phyloP scores from a whole-genome alignment of 2,888 invertebrate species.

The Mythimna pallens region DNA sequence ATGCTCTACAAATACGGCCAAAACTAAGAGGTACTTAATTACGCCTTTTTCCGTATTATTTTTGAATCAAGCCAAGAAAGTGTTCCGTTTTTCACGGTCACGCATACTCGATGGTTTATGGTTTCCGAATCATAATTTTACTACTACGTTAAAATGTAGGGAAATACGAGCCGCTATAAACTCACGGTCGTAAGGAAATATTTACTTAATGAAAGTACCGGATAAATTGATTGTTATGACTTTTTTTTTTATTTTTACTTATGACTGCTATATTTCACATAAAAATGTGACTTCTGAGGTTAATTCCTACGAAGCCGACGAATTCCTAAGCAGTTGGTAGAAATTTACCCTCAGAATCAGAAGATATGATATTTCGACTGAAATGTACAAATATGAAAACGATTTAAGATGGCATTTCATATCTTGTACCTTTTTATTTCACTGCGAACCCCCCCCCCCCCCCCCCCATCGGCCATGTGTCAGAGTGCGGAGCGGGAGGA shows the following conservation, averaged over 20 bases:
- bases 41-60: conserved; percentile 12
- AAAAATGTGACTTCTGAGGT: background rate
- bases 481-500: no score
- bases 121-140: conserved; percentile 28
- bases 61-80: background rate
- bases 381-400: no score
- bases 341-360: background rate
- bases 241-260: no score
- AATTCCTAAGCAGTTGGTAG: no score
- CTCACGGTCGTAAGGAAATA: conserved; percentile 21
- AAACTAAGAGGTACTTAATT: conserved; percentile 19
- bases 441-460: no score
- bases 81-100: conserved; percentile 24
- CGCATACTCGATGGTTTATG: conserved; percentile 8
- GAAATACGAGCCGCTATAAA: conserved; percentile 2
- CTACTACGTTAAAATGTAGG: conserved; percentile 5
- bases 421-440: no score
- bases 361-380: background rate
- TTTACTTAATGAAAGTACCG: conserved; percentile 3
- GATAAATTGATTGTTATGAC: background rate
- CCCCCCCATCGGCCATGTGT: no score
- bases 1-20: conserved; percentile 40
- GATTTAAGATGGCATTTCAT: no score
- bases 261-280: background rate
- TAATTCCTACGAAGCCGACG: no score